Evolutionary conservation across 2,888 invertebrate genomes (phyloP), one percentile per base, ranked within the genome.

Genomic region (Apodemia hepburni): DNA sequence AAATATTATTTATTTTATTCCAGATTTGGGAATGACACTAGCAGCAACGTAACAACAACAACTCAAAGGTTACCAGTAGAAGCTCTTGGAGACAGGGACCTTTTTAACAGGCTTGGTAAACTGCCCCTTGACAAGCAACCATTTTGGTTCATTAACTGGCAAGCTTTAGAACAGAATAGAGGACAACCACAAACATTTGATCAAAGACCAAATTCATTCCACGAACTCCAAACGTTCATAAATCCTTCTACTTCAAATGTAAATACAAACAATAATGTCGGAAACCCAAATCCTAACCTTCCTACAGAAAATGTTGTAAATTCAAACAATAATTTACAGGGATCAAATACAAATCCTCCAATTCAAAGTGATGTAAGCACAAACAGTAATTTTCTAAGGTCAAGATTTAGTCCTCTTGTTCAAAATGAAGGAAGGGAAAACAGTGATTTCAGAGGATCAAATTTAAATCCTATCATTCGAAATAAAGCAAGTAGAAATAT

Each of bases 131-230:
- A 94, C 60, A 85, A 93, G 58, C 93, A 93, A 68, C 95, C 96
- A 0, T 95, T 94, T 80, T 95, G 95, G 95, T 88, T 93, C 59
- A 69, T 95, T 45, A 96, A 96, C 78, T 93, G 94, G 76, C 84
- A 92, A 64, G 93, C 93, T 0, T 90, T 95, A 15, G 94, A 95
- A 73, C 87, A 84, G 0, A 85, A 93, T 45, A 87, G 93, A 61
- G 76, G 74, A 1, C 72, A 72, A n/a, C 80, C 80, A 0, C 77
- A 81, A 18, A 78, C 78, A 0, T 86, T 75, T 61, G 69, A 73
- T 0, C 76, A 72, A 3, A 78, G 69, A 47, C 75, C 73, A 0
- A 86, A 80, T 58, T 45, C 70, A 3, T 87, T 85, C 59, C 60
- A 75, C 0, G 74, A 76, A 5, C 27, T 45, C 9, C 12, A 22